phyloP scores from a whole-genome alignment of 2,113 vertebrate genomes.

The Clinocottus analis region DNA sequence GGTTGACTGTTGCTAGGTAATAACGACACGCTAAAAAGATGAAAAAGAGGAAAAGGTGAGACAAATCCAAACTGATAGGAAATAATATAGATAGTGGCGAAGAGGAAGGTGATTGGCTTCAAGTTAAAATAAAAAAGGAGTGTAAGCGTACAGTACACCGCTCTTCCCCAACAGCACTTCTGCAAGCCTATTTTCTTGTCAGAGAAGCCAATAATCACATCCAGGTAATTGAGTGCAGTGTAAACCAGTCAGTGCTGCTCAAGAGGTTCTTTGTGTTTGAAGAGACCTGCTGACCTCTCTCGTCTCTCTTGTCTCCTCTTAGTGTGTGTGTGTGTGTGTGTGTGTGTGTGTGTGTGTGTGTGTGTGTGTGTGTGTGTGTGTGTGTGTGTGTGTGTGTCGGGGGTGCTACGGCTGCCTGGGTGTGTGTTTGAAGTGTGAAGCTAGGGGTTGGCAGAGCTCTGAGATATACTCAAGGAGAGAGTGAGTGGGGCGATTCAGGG shows the following conservation, averaged over 20 bases:
- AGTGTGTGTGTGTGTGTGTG: slow-evolving; percentile 23
- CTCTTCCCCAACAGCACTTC: slow-evolving; percentile 21
- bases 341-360: slow-evolving; percentile 35
- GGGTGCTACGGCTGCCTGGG: neutral
- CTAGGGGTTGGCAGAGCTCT: slow-evolving; percentile 44
- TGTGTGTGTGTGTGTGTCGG: neutral
- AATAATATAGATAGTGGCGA: slow-evolving; percentile 3
- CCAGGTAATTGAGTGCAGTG: slow-evolving; percentile 72
- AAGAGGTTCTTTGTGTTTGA: slow-evolving; percentile 68
- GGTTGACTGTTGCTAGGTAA: slow-evolving; percentile 52
- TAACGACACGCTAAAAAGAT: slow-evolving; percentile 39
- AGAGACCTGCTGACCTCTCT: slow-evolving; percentile 63
- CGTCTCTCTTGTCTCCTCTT: slow-evolving; percentile 16
- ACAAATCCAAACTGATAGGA: slow-evolving; percentile 4
- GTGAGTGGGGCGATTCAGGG: slow-evolving; percentile 61
- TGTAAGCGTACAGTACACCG: slow-evolving; percentile 11
- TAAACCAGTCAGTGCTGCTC: slow-evolving; percentile 66
- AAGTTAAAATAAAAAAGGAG: slow-evolving; percentile 1
- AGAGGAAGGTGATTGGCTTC: neutral
- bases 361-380: slow-evolving; percentile 51
- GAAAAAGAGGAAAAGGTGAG: slow-evolving; percentile 25
- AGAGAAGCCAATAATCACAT: slow-evolving; percentile 68
- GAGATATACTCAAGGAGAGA: slow-evolving; percentile 63
- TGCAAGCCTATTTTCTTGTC: slow-evolving; percentile 31
- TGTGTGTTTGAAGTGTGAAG: slow-evolving; percentile 63